Evolutionary conservation across 2,888 invertebrate genomes (phyloP).

Genomic region (Sericinus montela): DNA sequence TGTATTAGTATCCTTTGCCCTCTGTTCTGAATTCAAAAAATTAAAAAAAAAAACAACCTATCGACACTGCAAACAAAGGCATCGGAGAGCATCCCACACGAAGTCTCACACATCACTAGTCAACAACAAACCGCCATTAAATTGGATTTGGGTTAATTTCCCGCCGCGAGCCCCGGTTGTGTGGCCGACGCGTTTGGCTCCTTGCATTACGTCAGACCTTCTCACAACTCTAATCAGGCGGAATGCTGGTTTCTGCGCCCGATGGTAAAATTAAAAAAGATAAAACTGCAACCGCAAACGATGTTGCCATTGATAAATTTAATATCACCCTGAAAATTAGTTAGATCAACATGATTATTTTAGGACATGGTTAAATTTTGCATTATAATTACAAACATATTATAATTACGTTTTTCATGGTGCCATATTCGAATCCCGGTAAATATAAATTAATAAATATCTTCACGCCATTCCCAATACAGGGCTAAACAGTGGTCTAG

Average conservation of each 20-base stretch:
- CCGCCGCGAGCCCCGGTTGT: constrained; percentile 35
- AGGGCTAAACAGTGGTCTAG: too few species aligned
- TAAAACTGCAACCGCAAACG: constrained; percentile 25
- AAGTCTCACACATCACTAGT: constrained; percentile 37
- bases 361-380: neutral
- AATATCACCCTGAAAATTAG: neutral
- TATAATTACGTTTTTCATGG: too few species aligned
- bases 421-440: too few species aligned
- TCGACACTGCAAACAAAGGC: constrained; percentile 17
- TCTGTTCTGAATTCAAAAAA: constrained; percentile 1
- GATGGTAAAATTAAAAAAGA: constrained; percentile 33
- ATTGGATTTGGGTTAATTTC: constrained; percentile 59
- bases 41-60: constrained; percentile 8
- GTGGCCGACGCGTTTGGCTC: constrained; percentile 52
- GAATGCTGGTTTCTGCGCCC: constrained; percentile 39
- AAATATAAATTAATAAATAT: too few species aligned
- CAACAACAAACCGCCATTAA: constrained; percentile 53
- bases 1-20: neutral
- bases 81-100: constrained; percentile 20
- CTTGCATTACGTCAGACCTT: constrained; percentile 63
- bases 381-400: too few species aligned
- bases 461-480: too few species aligned
- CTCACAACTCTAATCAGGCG: constrained; percentile 51
- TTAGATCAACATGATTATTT: neutral
- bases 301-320: neutral